Conservation (phyloP, 2,888 invertebrate species). For the Stenodema calcarata region DNA sequence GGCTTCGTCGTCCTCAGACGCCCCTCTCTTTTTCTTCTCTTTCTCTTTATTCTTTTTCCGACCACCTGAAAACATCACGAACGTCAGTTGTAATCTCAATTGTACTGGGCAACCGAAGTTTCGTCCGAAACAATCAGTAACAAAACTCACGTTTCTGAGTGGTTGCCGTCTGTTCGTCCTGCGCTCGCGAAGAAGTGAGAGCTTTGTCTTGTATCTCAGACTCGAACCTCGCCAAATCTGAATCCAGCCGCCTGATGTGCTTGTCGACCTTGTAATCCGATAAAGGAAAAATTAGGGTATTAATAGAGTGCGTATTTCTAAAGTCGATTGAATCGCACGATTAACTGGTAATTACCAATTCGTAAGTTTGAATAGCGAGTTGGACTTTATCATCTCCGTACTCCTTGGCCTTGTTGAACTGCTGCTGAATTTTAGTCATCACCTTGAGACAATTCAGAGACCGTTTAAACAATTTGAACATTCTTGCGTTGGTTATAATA, state of each 20-base stretch:
- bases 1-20: conserved; percentile 65
- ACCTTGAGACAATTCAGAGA: background rate
- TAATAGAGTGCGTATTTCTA: too few relatives aligned
- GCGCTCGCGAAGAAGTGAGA: conserved; percentile 74
- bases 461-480: background rate
- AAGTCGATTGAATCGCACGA: too few relatives aligned
- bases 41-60: conserved; percentile 75
- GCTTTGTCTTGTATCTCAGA: conserved; percentile 96
- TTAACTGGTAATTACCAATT: conserved; percentile 67
- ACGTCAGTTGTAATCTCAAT: background rate
- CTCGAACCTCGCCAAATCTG: conserved; percentile 95
- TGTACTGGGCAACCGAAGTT: background rate
- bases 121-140: too few relatives aligned
- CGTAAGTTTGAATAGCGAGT: conserved; percentile 96
- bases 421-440: conserved; percentile 80
- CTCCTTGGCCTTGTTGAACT: conserved; percentile 93
- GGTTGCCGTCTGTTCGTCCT: conserved; percentile 67
- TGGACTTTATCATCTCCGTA: conserved; percentile 98
- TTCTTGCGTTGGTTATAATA: too few relatives aligned
- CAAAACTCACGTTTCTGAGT: conserved; percentile 65
- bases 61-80: conserved; percentile 66
- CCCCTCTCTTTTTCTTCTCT: conserved; percentile 68
- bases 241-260: conserved; percentile 93
- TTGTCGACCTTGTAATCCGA: conserved; percentile 77
- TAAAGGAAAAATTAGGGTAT: background rate